Evolutionary conservation across 2,113 vertebrate genomes (phyloP), one percentile per base, ranked within the genome.

Genomic region (Syngnathus floridae): DNA sequence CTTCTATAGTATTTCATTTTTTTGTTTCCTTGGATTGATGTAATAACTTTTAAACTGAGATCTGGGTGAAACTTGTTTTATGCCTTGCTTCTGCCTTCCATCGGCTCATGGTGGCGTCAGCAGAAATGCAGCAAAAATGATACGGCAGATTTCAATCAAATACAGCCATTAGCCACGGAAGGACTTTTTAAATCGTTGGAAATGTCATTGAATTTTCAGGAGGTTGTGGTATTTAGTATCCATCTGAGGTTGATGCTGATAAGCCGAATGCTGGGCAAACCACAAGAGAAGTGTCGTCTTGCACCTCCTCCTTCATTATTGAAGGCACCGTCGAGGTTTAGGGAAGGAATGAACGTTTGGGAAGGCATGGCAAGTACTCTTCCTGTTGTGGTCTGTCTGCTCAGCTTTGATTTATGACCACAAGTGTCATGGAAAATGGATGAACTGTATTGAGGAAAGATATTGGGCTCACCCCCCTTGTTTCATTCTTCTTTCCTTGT

Each of bases 391-490:
- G 72, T 70, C 62, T 78, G 76, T 66, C 77, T 64, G 63, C 74
- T 81, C 73, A 41, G 74, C 77, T 80, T 78, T 85, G 84, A 89
- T 89, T 86, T 84, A 89, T 87, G 66, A 78, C 84, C 72, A 58
- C 55, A 63, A 67, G 78, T 83, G 84, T 86, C 84, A 77, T 9
- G 37, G 74, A 83, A 75, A 83, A 88, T 71, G 66, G 80, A 84
- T 79, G 80, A 81, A 73, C 72, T 70, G 21, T 46, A 67, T 54
- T 40, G 72, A 69, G 67, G 77, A 72, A 79, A 65, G 63, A 56
- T n/a, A 68, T 62, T 31, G 8, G 12, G 35, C 45, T 46, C 17
- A n/a, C 2, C 5, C 37, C 19, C 7, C 55, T 62, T 9, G 64
- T 70, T 76, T 48, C 36, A 67, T 64, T 43, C 38, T 38, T 21